These are phyloP conservation scores for Galaxea fascicularis DNA, from an alignment of 92 coral and sea anemone species.

Conservation along the genomic window DNA sequence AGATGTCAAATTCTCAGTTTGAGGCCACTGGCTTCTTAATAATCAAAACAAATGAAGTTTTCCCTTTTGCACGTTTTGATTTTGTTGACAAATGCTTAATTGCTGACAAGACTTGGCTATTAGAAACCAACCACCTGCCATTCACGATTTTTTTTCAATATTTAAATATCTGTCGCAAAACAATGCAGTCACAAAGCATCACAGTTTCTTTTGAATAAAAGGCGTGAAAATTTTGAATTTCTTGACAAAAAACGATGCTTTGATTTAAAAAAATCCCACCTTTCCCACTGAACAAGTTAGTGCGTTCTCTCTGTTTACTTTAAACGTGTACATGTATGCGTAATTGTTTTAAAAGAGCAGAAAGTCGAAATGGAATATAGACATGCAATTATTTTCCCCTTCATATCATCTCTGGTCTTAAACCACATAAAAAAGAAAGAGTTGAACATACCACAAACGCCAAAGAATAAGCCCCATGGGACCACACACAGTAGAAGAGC, in stretches of 20 bases:
- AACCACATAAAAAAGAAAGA: constrained; percentile 19
- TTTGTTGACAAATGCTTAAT: no score
- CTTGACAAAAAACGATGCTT: background rate
- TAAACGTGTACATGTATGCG: background rate
- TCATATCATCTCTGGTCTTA: background rate
- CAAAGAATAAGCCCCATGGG: constrained; percentile 7
- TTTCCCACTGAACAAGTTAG: background rate
- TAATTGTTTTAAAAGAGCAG: background rate
- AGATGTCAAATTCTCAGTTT: no score
- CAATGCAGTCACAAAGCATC: no score
- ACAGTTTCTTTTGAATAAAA: no score
- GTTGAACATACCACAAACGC: constrained; percentile 44
- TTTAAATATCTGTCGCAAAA: no score
- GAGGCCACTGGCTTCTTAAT: no score
- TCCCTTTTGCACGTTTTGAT: no score
- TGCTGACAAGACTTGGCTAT: no score
- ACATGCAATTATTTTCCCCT: background rate
- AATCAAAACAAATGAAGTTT: no score
- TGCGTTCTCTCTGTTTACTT: no score
- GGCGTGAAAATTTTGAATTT: constrained; percentile 16
- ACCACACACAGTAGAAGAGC: background rate
- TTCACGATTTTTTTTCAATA: no score
- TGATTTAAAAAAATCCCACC: background rate
- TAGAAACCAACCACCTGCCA: no score
- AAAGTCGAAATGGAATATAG: background rate